Base-by-base conservation (phyloP, 2,113 vertebrate species). In the Archilochus colubris region DNA sequence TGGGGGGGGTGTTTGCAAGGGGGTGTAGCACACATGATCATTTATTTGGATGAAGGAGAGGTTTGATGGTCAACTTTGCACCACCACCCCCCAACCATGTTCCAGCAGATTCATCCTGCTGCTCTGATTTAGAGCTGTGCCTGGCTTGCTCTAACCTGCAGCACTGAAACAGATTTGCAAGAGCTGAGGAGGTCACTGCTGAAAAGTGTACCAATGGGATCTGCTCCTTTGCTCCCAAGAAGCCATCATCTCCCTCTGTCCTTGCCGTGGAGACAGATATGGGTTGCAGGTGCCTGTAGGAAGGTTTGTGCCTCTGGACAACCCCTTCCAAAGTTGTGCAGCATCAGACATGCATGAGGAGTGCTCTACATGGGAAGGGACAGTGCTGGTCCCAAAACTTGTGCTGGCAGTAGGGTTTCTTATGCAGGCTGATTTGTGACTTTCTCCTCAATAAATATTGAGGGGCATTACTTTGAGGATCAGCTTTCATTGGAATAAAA, bases 321-420 rank as follows among this genome's bases (percentile, higher is more conserved):
- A 20, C 12, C 51, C 50, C 28, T 46, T 9, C 10, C 18, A 7
- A 31, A n/a, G 24, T 38, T 40, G 18, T 38, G 64, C n/a, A 38
- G 30, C 0, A 0, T 75, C 31, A 15, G 13, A 12, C 44, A 53
- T 1, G 1, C 0, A 1, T 16, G n/a, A 33, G 28, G 43, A 51
- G 22, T 27, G 23, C 33, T 57, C 59, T 22, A 21, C 48, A 10
- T 20, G 33, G 5, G 36, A 43, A 74, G 17, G 18, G 50, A 9
- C 9, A 44, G 43, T 1, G 1, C 23, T 53, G 30, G 64, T 27
- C 44, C 46, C 33, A 48, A 53, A 48, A 59, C 22, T 18, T 38
- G 51, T 0, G 0, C 10, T 1, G 57, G 23, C 0, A 0, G 20
- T 33, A 77, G 23, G 4, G 13, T 66, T 91, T 75, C 23, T 51